These are phyloP conservation scores for Ochropleura plecta DNA, from an alignment of 2,888 invertebrate genomes.

Conservation along the genomic window DNA sequence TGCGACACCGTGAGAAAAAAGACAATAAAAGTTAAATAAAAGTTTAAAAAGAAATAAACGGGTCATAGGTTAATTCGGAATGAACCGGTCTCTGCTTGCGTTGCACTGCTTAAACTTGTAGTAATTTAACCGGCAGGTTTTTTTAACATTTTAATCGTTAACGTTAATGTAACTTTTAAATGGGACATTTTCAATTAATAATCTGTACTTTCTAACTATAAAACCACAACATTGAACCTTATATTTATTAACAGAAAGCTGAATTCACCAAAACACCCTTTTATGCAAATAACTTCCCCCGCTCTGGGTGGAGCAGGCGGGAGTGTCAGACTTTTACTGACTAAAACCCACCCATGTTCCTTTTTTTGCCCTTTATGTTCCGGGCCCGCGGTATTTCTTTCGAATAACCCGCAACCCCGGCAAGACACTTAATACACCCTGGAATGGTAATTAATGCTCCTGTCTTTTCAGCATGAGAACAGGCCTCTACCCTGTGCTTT, in stretches of 20 bases:
- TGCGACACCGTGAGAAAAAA: conserved; percentile 61
- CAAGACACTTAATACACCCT: too few species aligned
- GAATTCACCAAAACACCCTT: background rate
- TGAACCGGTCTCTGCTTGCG: conserved; percentile 58
- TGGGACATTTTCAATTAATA: background rate
- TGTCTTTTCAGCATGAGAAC: background rate
- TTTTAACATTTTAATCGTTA: background rate
- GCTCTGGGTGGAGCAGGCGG: too few species aligned
- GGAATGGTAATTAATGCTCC: background rate
- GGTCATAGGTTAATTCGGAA: conserved; percentile 69
- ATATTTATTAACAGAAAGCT: background rate
- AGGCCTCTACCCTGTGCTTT: too few species aligned
- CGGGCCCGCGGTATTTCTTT: too few species aligned
- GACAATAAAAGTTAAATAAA: conserved; percentile 56
- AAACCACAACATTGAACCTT: too few species aligned
- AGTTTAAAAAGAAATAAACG: conserved; percentile 58
- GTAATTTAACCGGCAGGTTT: background rate
- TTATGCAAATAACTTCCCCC: too few species aligned
- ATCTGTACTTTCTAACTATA: background rate
- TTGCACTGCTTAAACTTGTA: conserved; percentile 16
- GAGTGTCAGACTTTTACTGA: too few species aligned
- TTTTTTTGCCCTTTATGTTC: too few species aligned
- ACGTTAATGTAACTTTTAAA: background rate
- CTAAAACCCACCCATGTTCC: too few species aligned
- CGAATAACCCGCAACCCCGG: too few species aligned